Conservation (phyloP, 2,113 vertebrate species). For the Sphyrna mokarran region DNA sequence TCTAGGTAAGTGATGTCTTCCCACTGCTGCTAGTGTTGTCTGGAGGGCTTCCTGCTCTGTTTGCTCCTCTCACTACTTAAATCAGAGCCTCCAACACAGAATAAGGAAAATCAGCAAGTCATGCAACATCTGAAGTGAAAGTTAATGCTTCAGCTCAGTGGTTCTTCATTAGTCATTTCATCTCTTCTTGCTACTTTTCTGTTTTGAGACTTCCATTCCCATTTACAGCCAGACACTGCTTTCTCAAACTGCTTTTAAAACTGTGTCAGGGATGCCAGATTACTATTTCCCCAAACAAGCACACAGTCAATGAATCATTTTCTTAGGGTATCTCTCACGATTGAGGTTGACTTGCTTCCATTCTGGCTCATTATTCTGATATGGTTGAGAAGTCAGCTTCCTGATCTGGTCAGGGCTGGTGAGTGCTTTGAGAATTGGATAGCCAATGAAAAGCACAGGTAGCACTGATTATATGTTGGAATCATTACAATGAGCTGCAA, state of each 20-base stretch:
- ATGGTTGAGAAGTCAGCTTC: no score
- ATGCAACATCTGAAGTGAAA: no score
- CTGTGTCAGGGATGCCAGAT: not conserved
- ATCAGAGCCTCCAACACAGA: not conserved
- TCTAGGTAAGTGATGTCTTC: not conserved
- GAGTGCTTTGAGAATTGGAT: no score
- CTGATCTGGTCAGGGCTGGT: no score
- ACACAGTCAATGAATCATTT: not conserved
- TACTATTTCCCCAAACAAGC: not conserved
- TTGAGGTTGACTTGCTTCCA: no score
- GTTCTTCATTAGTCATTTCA: no score
- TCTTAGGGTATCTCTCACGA: no score
- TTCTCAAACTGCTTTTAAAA: not conserved
- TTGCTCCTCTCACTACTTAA: not conserved
- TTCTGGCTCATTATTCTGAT: no score
- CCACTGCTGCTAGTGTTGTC: not conserved
- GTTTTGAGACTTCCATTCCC: not conserved
- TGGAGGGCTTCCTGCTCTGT: not conserved
- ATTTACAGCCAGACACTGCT: not conserved
- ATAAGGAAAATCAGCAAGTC: not conserved
- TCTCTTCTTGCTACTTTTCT: not conserved
- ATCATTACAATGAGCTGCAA: not conserved
- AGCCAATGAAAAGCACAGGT: not conserved
- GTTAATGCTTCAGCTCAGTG: no score
- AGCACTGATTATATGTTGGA: not conserved